These are phyloP conservation scores for Neodiprion pinetum DNA, from an alignment of 1,140 invertebrate genomes.

Conservation along the genomic window DNA sequence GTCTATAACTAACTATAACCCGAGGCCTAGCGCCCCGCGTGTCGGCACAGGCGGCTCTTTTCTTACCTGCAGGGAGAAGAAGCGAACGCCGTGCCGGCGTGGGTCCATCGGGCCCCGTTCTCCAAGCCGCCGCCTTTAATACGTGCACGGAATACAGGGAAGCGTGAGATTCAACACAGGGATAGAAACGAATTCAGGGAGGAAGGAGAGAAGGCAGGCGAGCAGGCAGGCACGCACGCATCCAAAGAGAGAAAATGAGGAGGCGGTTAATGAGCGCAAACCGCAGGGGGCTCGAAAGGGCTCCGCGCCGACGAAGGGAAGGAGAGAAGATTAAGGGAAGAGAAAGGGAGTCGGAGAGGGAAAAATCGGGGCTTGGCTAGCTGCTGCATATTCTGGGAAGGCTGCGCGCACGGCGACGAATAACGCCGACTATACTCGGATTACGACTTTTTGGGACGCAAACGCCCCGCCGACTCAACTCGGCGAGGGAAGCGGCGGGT, in stretches of 20 bases:
- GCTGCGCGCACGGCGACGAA: not conserved
- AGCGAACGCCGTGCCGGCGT: not conserved
- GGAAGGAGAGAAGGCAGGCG: no score
- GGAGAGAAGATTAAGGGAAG: conserved; percentile 35
- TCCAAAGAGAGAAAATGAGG: conserved; percentile 15
- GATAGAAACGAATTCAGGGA: no score
- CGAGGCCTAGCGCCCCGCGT: conserved; percentile 59
- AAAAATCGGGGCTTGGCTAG: not conserved
- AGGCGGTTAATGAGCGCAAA: conserved; percentile 59
- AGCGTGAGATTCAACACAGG: not conserved
- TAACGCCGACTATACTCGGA: not conserved
- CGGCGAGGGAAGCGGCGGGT: no score
- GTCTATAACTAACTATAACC: conserved; percentile 52
- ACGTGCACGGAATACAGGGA: not conserved
- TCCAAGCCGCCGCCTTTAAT: not conserved
- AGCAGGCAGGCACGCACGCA: conserved; percentile 23
- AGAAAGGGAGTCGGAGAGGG: not conserved
- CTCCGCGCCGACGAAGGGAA: conserved; percentile 10
- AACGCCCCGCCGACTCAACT: no score
- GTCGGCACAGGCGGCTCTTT: conserved; percentile 61
- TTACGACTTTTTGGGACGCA: conserved; percentile 5
- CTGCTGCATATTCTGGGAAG: not conserved
- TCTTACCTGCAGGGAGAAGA: conserved; percentile 55
- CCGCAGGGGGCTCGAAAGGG: conserved; percentile 51
- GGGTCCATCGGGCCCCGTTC: not conserved